Conservation (phyloP, 2,888 invertebrate genomes). For the Arrhopalites spinosus region DNA sequence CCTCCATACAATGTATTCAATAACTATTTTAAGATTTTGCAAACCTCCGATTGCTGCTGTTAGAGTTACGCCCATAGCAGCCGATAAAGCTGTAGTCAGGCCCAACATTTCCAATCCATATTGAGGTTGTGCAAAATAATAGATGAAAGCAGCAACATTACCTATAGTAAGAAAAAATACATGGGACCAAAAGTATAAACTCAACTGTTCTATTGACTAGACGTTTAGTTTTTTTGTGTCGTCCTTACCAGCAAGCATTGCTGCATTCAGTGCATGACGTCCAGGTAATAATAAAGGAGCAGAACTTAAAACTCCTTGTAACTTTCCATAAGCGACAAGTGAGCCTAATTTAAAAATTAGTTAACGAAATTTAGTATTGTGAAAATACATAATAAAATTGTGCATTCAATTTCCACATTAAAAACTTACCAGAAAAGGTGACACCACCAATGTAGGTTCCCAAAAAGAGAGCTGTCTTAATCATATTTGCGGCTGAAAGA, state of each 20-base stretch:
- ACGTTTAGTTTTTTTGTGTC: too few species aligned
- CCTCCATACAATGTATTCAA: background rate
- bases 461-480: slow-evolving; percentile 82
- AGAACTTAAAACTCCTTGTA: slow-evolving; percentile 79
- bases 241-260: slow-evolving; percentile 69
- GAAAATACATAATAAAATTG: too few species aligned
- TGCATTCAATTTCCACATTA: too few species aligned
- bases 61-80: slow-evolving; percentile 71
- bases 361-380: too few species aligned
- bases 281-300: slow-evolving; percentile 82
- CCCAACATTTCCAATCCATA: slow-evolving; percentile 73
- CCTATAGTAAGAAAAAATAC: too few species aligned
- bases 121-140: slow-evolving; percentile 67
- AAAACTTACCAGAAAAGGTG: slow-evolving; percentile 67
- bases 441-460: slow-evolving; percentile 59
- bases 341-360: slow-evolving; percentile 64
- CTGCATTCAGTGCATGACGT: slow-evolving; percentile 75
- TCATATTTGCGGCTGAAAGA: slow-evolving; percentile 71
- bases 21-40: too few species aligned
- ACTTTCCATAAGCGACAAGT: slow-evolving; percentile 82
- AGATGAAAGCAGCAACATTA: slow-evolving; percentile 75
- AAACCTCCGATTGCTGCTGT: slow-evolving; percentile 90
- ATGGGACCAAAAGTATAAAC: too few species aligned
- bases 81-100: slow-evolving; percentile 70
- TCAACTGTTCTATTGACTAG: too few species aligned